Evolutionary conservation across 1,140 invertebrate genomes (phyloP).

Genomic region (Pseudomyrmex concolor): DNA sequence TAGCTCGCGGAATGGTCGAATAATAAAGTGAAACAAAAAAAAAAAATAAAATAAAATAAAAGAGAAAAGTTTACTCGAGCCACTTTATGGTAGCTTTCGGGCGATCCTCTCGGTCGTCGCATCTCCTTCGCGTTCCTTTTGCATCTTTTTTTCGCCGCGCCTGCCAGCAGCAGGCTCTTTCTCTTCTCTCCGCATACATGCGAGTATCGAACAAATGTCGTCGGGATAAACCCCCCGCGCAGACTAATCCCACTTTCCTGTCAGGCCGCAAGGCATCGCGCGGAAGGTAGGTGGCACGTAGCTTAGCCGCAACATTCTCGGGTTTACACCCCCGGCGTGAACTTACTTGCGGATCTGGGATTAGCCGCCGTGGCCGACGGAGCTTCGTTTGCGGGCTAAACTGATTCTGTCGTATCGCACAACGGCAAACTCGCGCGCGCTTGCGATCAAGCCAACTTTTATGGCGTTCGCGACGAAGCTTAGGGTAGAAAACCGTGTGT

Average conservation of each 20-base stretch:
- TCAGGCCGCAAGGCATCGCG: slow-evolving; percentile 53
- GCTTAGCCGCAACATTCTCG: slow-evolving; percentile 75
- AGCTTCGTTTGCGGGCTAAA: slow-evolving; percentile 68
- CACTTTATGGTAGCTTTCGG: slow-evolving; percentile 72
- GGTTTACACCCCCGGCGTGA: slow-evolving; percentile 73
- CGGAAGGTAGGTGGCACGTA: slow-evolving; percentile 26
- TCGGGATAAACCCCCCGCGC: slow-evolving; percentile 63
- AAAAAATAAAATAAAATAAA: slow-evolving; percentile 71
- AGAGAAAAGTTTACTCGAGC: slow-evolving; percentile 57
- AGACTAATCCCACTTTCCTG: slow-evolving; percentile 42
- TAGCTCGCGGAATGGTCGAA: slow-evolving; percentile 58
- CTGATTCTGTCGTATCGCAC: slow-evolving; percentile 63
- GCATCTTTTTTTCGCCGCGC: slow-evolving; percentile 7
- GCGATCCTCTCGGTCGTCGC: slow-evolving; percentile 31
- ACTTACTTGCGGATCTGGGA: slow-evolving; percentile 71
- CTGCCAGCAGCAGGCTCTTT: neutral
- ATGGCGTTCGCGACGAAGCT: neutral
- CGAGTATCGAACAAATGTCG: slow-evolving; percentile 73
- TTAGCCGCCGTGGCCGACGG: slow-evolving; percentile 65
- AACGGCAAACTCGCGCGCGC: slow-evolving; percentile 36
- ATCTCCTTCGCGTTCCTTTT: slow-evolving; percentile 9
- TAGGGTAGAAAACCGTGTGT: neutral
- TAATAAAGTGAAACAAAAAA: slow-evolving; percentile 78
- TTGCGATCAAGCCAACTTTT: slow-evolving; percentile 12
- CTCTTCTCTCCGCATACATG: slow-evolving; percentile 29